phyloP scores from a whole-genome alignment of 2,113 vertebrate genomes.

The Spermophilus dauricus region DNA sequence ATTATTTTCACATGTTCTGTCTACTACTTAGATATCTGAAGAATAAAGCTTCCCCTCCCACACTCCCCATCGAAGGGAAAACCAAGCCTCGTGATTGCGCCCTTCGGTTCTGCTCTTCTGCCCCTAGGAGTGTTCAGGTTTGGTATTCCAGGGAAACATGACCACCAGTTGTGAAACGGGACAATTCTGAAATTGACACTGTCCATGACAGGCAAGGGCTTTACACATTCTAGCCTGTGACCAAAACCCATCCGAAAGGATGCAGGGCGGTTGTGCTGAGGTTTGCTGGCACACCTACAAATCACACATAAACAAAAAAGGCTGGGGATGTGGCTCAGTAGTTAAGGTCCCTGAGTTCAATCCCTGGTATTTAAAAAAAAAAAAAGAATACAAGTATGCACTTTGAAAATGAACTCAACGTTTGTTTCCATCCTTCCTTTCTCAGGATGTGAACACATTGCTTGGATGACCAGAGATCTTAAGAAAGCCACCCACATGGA shows the following conservation, averaged over 20 bases:
- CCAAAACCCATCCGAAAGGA: conserved; percentile 8
- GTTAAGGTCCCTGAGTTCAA: no score
- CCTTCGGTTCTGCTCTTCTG: conserved; percentile 11
- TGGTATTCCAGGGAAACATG: not conserved
- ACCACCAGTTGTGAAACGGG: not conserved
- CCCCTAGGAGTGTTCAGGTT: not conserved
- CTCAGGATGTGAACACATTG: not conserved
- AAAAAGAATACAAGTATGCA: not conserved
- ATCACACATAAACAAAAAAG: no score
- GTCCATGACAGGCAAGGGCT: not conserved
- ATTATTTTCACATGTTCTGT: conserved; percentile 38
- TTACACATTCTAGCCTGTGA: not conserved
- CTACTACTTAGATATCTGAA: not conserved
- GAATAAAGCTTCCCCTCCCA: not conserved
- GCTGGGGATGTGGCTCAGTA: no score
- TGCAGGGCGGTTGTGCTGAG: not conserved
- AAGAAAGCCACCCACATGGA: not conserved
- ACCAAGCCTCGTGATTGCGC: not conserved
- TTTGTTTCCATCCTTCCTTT: not conserved
- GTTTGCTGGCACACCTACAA: not conserved
- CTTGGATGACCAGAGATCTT: not conserved
- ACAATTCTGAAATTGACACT: not conserved
- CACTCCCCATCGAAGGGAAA: not conserved
- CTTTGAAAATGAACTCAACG: not conserved
- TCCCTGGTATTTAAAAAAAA: no score